Evolutionary conservation across 2,888 invertebrate species (phyloP), one percentile per base, ranked within the genome.

Genomic region (Pollenia amentaria): DNA sequence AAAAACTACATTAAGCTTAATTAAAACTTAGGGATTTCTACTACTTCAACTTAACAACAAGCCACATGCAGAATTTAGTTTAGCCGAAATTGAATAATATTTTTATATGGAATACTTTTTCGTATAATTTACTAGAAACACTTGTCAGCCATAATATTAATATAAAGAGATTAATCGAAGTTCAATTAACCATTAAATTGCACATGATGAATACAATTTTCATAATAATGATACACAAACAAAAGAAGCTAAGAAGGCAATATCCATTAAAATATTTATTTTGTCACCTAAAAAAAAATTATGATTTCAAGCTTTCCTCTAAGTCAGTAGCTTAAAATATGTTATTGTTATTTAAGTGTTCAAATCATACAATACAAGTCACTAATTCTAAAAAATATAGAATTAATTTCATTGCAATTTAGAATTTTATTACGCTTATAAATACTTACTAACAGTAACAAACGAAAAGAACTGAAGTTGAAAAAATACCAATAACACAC

Each of bases 361-460:
- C 3, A 72, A 64, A 11, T 12, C 7, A 53, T 44, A 42, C 9
- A 44, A 84, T 60, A 60, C n/a, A 72, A 51, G 53, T 40, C 72
- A 73, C 67, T 40, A 16, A 55, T 29, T 40, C 14, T 18, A 4
- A 48, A 16, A n/a, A 40, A 51, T 51, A 14, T 11, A 16, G 21
- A 57, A 88, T 87, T 87, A 88, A 81, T 88, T 87, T 79, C 82
- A 84, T 85, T 84, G 81, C 85, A 87, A 85, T 88, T 82, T 89
- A 69, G 84, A 85, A 88, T 89, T 89, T 88, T 89, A 88, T 89
- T 87, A 77, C 55, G 87, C 85, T 84, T 87, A 88, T 89, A 88
- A 88, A 89, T 88, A 88, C 85, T 79, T 18, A 40, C 38, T 29
- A 48, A 40, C 12, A 75, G 65, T 18, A 72, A 75, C n/a, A 11